A percentile compares a stretch with the other conserved stretches of the same genome.
These are phyloP conservation scores for Cheilosia pagana DNA, from an alignment of 2,888 invertebrate species.

Conservation along the genomic window DNA sequence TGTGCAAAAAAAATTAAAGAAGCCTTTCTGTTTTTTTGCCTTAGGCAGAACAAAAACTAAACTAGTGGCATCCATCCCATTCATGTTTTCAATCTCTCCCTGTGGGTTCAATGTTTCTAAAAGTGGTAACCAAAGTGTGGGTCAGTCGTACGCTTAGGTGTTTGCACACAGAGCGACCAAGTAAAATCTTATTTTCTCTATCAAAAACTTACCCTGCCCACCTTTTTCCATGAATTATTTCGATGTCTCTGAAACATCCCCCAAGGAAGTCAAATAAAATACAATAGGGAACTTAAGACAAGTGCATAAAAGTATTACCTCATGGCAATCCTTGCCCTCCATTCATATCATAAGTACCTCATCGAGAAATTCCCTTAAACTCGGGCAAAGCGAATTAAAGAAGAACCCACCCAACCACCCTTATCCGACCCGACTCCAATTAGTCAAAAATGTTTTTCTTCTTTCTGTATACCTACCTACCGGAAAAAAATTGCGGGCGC, in stretches of 20 bases:
- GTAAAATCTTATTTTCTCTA: not conserved
- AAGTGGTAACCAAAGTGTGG: constrained; percentile 34
- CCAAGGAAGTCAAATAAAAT: constrained; percentile 1
- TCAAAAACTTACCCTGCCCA: not conserved
- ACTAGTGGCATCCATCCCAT: constrained; percentile 12
- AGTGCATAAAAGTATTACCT: constrained; percentile 28
- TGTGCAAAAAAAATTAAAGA: too few relatives aligned
- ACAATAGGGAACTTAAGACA: not conserved
- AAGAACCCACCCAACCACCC: constrained; percentile 5
- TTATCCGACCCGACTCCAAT: constrained; percentile 49
- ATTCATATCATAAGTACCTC: constrained; percentile 35
- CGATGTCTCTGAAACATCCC: constrained; percentile 31
- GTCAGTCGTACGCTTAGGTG: constrained; percentile 41
- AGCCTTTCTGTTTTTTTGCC: not conserved
- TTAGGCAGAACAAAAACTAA: not conserved
- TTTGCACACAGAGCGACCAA: not conserved
- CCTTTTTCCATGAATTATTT: not conserved
- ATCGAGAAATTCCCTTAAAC: constrained; percentile 37
- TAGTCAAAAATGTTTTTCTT: constrained; percentile 48
- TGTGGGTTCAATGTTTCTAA: constrained; percentile 47
- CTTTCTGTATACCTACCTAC: constrained; percentile 16
- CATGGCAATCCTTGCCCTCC: constrained; percentile 45
- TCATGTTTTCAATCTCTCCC: not conserved
- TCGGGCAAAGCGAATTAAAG: constrained; percentile 2
- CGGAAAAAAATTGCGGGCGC: constrained; percentile 9